These are phyloP conservation scores for Troides oblongomaculatus DNA, from an alignment of 2,888 invertebrate species.

Conservation along the genomic window DNA sequence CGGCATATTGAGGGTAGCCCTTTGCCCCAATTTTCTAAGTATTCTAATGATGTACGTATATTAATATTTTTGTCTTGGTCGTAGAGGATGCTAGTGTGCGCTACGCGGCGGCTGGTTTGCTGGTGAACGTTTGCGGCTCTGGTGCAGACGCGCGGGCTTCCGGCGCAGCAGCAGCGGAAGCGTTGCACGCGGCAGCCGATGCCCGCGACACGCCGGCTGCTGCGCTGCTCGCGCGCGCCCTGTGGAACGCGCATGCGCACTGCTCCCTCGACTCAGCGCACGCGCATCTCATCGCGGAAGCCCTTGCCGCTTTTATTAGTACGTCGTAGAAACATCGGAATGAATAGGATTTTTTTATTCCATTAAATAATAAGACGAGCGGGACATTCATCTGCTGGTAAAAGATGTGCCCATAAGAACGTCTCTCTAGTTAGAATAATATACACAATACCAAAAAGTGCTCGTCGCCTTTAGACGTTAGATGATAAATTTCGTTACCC, in stretches of 20 bases:
- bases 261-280: conserved; percentile 45
- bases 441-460: too few relatives aligned
- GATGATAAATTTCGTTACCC: too few relatives aligned
- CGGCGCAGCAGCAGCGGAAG: conserved; percentile 58
- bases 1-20: too few relatives aligned
- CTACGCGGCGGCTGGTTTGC: conserved; percentile 88
- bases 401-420: too few relatives aligned
- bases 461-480: too few relatives aligned
- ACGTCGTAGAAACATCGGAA: neutral
- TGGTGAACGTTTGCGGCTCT: conserved; percentile 85
- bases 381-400: too few relatives aligned
- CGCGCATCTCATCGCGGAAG: conserved; percentile 52
- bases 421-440: too few relatives aligned
- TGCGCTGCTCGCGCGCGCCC: conserved; percentile 51
- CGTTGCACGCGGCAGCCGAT: conserved; percentile 58
- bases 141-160: conserved; percentile 51
- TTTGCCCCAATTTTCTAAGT: too few relatives aligned
- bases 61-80: too few relatives aligned
- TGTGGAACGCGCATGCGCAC: conserved; percentile 57
- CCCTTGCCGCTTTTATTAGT: conserved; percentile 85
- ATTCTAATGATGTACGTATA: too few relatives aligned
- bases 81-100: conserved; percentile 84
- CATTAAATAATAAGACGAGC: too few relatives aligned
- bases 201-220: conserved; percentile 45
- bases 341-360: too few relatives aligned